Conservation (phyloP, 2,113 vertebrate genomes). For the Xyrauchen texanus region DNA sequence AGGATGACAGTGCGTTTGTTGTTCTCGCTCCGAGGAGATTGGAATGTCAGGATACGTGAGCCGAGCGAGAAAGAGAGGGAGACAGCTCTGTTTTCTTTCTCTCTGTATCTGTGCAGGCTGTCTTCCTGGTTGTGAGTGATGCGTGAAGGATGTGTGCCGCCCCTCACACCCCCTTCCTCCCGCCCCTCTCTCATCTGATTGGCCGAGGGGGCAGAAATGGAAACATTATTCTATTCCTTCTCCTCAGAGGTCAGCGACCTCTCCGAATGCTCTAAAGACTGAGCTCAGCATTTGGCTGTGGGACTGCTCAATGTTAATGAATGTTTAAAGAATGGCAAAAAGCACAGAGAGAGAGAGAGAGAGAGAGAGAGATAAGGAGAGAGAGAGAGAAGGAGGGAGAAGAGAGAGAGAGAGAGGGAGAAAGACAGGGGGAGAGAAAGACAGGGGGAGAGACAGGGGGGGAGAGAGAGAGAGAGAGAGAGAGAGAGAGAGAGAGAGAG, state of each 20-base stretch:
- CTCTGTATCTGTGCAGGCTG: slow-evolving; percentile 26
- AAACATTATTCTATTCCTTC: slow-evolving; percentile 41
- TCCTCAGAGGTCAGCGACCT: slow-evolving; percentile 38
- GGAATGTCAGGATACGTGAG: slow-evolving; percentile 55
- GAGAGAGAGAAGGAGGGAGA: slow-evolving; percentile 4
- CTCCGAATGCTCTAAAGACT: slow-evolving; percentile 32
- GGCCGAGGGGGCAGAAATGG: slow-evolving; percentile 36
- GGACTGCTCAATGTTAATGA: slow-evolving; percentile 36
- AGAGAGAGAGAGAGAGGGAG: slow-evolving; percentile 16
- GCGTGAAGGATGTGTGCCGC: slow-evolving; percentile 51
- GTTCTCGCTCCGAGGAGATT: slow-evolving; percentile 51
- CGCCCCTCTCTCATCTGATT: slow-evolving; percentile 23
- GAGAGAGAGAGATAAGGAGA: not conserved
- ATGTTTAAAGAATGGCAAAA: slow-evolving; percentile 35
- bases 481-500: slow-evolving; percentile 9
- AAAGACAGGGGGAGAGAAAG: too few relatives aligned
- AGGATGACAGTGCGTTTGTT: slow-evolving; percentile 59
- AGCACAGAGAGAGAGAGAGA: slow-evolving; percentile 27
- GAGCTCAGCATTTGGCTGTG: slow-evolving; percentile 33
- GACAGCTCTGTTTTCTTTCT: slow-evolving; percentile 25
- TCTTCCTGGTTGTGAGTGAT: slow-evolving; percentile 51
- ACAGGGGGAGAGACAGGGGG: too few relatives aligned
- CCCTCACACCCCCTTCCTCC: slow-evolving; percentile 2
- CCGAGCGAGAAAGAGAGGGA: slow-evolving; percentile 4
- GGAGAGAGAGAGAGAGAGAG: slow-evolving; percentile 4